Evolutionary conservation across 2,113 vertebrate species (phyloP), one percentile per base, ranked within the genome.

Genomic region (Cottus gobio): DNA sequence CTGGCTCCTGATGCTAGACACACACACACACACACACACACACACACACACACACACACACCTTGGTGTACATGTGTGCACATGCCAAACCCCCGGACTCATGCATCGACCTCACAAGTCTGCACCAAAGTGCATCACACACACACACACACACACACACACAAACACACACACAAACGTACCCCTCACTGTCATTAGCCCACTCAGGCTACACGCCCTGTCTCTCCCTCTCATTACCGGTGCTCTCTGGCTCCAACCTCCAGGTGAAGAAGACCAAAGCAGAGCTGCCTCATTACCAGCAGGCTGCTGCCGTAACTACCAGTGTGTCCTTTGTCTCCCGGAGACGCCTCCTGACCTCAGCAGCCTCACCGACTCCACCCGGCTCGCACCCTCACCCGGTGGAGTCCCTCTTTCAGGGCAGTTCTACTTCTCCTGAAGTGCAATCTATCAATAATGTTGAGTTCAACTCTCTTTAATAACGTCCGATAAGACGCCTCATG

Each of bases 181-280:
- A 62, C 83, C 42, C 3, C 70, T 77, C 46, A 57, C 79, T 78
- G 76, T 85, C 36, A 84, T 86, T 86, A 84, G 11, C 54, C 28
- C 79, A 71, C 39, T 44, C 69, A 63, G 37, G 75, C 62, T 15
- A 79, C 77, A 34, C 80, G 74, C 85, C 56, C 48, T 64, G 34
- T 4, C 61, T 69, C 75, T 89, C 79, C 79, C 87, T 89, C 77
- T 86, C 80, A 90, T 91, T 89, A 89, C 77, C 71, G 46, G n/a
- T 54, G 62, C 63, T 78, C 83, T 66, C 69, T 73, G 86, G 85
- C 82, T 71, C 86, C 77, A 79, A 83, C 57, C 71, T 42, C 44
- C 75, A 79, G 48, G 77, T 80, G 24, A 50, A 78, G 63, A 39
- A 74, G 77, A 83, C 73, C 86, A 70, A 77, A 77, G 75, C 48